Base-by-base conservation (phyloP, 2,888 invertebrate species). In the Clusia tigrina region DNA sequence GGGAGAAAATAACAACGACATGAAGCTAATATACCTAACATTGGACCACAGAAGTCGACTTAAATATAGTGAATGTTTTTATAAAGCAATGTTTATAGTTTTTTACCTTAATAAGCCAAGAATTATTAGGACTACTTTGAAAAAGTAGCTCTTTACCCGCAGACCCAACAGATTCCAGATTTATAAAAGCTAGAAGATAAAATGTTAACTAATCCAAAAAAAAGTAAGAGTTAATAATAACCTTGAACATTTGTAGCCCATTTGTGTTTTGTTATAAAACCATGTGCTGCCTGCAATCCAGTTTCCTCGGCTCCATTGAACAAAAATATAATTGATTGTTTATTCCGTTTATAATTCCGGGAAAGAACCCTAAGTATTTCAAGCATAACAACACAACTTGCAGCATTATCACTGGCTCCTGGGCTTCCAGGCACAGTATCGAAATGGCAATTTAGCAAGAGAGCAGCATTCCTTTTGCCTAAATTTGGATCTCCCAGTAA, bases 371-470 rank as follows among this genome's bases (percentile, higher is more conserved):
- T 79, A 5, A 91, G 76, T 5, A 89, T 82, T 80, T 92, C 91
- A 66, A 91, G 74, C 89, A 91, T 89, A 10, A 88, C 85, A 24
- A 87, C 88, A 78, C 89, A 89, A 51, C 74, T 80, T 6, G 79
- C 77, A 6, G 74, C 80, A 71, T 81, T 78, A 68, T 82, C 82
- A 63, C 79, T 79, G 1, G 81, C 80, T 23, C 82, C 95, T 79
- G 94, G 93, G 83, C 94, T 94, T 74, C 91, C 92, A 38, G 92
- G 88, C 71, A 95, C 93, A 58, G 93, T 90, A 85, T 96, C 96
- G 85, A 90, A 95, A 85, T 97, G 97, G 78, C 95, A 94, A 85
- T 96, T 97, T 72, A 97, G 85, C 74, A 96, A 86, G 66, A 96
- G 84, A 71, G 90, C 89, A 67, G 86, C 81, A 26, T 77, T 77